Evolutionary conservation across 1,140 invertebrate species (phyloP).

Genomic region (Drosophila micromelanica): DNA sequence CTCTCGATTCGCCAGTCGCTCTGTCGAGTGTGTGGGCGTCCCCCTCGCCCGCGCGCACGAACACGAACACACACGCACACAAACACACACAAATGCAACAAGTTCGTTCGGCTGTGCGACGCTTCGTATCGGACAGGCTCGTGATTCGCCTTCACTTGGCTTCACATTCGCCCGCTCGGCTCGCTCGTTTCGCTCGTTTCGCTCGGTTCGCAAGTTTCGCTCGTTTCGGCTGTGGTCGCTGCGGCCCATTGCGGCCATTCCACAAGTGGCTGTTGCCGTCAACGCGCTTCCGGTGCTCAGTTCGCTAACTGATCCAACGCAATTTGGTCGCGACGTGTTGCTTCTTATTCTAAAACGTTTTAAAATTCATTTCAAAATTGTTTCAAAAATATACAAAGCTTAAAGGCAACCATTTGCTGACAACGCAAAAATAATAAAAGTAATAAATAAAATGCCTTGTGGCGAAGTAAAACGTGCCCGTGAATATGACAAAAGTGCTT

Average conservation of each 20-base stretch:
- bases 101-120: slow-evolving; percentile 39
- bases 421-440: not conserved
- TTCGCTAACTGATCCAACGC: slow-evolving; percentile 50
- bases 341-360: slow-evolving; percentile 17
- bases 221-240: slow-evolving; percentile 27
- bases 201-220: not conserved
- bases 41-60: slow-evolving; percentile 37
- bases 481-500: slow-evolving; percentile 26
- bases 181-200: slow-evolving; percentile 20
- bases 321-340: slow-evolving; percentile 31
- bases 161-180: slow-evolving; percentile 17
- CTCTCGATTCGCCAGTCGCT: slow-evolving; percentile 66
- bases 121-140: slow-evolving; percentile 51
- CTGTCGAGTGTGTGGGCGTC: slow-evolving; percentile 57
- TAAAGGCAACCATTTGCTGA: slow-evolving; percentile 13
- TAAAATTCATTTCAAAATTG: not conserved
- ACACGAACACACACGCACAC: slow-evolving; percentile 4
- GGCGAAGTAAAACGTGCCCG: slow-evolving; percentile 18
- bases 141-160: slow-evolving; percentile 64
- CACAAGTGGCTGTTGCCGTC: slow-evolving; percentile 78
- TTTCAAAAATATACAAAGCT: slow-evolving; percentile 17
- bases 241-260: slow-evolving; percentile 59
- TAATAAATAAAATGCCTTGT: slow-evolving; percentile 7
- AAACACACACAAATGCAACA: slow-evolving; percentile 11
- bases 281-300: slow-evolving; percentile 79